Conservation (phyloP, 2,113 vertebrate genomes). For the Meles meles region DNA sequence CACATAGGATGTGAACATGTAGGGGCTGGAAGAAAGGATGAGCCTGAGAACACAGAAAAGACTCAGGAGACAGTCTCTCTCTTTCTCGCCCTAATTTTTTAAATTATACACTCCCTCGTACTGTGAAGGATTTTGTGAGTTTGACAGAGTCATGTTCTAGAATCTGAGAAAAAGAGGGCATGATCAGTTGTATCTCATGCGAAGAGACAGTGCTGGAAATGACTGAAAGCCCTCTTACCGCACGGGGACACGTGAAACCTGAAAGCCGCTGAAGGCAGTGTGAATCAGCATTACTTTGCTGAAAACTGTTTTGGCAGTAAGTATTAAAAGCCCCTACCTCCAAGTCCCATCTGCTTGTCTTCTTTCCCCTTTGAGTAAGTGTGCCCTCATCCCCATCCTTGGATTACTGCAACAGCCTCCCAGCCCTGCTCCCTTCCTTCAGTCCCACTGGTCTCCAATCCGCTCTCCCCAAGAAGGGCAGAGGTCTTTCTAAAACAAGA, state of each 20-base stretch:
- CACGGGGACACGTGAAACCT: accelerated
- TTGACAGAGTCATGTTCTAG: not conserved
- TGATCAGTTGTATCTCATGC: not conserved
- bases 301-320: not conserved
- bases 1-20: not conserved
- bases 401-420: not conserved
- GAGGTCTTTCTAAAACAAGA: not conserved
- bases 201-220: not conserved
- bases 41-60: not conserved
- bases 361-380: not conserved
- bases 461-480: not conserved
- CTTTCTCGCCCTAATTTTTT: not conserved
- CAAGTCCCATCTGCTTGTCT: not conserved
- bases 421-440: not conserved
- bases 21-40: not conserved
- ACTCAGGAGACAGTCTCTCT: not conserved
- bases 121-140: not conserved
- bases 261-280: not conserved
- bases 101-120: not conserved
- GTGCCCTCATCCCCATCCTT: not conserved
- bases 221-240: not conserved
- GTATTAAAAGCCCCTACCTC: not conserved
- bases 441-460: not conserved
- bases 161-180: not conserved
- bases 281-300: not conserved